phyloP scores from a whole-genome alignment of 2,113 vertebrate species.

The Ptilonorhynchus violaceus region DNA sequence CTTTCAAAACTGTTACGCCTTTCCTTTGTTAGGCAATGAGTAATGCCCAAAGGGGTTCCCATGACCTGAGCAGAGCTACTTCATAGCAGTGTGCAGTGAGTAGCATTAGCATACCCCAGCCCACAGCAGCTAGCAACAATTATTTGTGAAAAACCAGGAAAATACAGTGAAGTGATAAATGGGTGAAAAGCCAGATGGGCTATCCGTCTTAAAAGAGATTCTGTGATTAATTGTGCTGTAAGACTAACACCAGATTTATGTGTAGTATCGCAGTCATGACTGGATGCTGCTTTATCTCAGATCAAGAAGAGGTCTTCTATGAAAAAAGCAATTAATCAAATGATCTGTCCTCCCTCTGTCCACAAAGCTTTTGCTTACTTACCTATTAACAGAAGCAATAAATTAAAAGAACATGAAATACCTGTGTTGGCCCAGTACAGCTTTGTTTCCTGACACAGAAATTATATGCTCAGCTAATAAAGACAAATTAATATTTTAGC shows the following conservation, averaged over 20 bases:
- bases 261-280: neutral
- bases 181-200: neutral
- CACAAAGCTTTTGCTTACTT: neutral
- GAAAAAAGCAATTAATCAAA: neutral
- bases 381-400: neutral
- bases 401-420: neutral
- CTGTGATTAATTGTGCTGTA: neutral
- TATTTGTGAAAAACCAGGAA: neutral
- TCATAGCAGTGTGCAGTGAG: neutral
- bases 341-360: neutral
- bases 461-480: neutral
- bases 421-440: neutral
- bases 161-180: neutral
- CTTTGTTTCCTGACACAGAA: neutral
- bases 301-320: neutral
- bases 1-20: neutral
- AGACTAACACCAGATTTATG: neutral
- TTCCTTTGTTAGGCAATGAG: neutral
- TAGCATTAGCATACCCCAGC: neutral
- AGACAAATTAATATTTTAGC: neutral
- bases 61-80: neutral
- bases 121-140: neutral
- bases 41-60: neutral
- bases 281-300: neutral
- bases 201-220: neutral